These are phyloP conservation scores for Amphipoea lucens DNA, from an alignment of 2,888 invertebrate genomes.

Conservation along the genomic window DNA sequence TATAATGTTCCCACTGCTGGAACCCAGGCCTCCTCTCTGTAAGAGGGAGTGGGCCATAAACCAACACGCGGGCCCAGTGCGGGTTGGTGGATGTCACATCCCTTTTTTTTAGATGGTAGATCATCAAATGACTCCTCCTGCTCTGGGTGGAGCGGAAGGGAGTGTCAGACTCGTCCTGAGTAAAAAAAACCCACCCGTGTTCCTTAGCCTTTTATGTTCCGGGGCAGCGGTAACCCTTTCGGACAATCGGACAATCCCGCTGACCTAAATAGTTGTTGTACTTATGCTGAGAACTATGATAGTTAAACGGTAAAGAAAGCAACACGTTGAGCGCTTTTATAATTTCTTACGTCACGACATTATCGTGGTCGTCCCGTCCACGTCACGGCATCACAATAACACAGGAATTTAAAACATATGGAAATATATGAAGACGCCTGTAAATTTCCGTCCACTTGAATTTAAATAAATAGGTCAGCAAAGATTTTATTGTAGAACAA, in stretches of 20 bases:
- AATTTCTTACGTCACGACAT: neutral
- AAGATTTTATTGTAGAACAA: slow-evolving; percentile 1
- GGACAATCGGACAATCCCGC: no score
- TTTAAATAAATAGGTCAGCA: neutral
- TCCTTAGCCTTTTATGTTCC: no score
- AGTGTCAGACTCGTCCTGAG: no score
- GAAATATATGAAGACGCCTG: neutral
- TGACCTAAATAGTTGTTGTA: no score
- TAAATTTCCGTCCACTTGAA: neutral
- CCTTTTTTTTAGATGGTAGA: no score
- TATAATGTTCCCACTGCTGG: no score
- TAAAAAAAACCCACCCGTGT: no score
- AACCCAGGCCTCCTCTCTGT: neutral
- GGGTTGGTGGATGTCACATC: neutral
- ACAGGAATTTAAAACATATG: neutral
- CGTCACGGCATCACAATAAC: neutral
- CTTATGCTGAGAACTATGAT: neutral
- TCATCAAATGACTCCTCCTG: no score
- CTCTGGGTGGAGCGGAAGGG: no score
- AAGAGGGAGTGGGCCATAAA: neutral
- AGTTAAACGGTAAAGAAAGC: neutral
- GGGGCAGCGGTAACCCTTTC: no score
- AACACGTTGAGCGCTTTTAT: neutral
- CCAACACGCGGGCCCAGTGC: neutral
- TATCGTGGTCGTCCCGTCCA: neutral